Conservation (phyloP, 2,888 invertebrate species). For the Drosophila formosana region DNA sequence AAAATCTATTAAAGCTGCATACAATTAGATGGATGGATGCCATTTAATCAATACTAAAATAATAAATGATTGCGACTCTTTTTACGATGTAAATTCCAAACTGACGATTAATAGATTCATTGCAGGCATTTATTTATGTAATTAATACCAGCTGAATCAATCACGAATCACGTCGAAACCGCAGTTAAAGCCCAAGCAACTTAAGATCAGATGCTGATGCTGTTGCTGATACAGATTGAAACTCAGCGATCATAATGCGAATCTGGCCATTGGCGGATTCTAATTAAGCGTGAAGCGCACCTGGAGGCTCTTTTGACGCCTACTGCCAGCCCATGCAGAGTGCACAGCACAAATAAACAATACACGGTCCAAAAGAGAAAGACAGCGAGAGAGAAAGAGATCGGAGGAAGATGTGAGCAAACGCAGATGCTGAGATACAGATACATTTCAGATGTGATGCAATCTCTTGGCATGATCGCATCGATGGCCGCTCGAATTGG, state of each 20-base stretch:
- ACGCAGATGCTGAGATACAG: slow-evolving; percentile 15
- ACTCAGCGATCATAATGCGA: slow-evolving; percentile 26
- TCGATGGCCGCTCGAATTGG: slow-evolving; percentile 65
- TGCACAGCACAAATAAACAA: slow-evolving; percentile 3
- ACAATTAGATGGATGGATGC: slow-evolving; percentile 1
- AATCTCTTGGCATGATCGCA: slow-evolving; percentile 39
- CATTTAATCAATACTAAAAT: slow-evolving; percentile 5
- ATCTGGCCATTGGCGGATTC: slow-evolving; percentile 69
- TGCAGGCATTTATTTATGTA: slow-evolving; percentile 34
- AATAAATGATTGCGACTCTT: slow-evolving; percentile 1
- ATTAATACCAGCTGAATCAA: slow-evolving; percentile 62
- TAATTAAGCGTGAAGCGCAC: slow-evolving; percentile 85
- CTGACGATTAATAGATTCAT: slow-evolving; percentile 51
- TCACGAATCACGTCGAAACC: slow-evolving; percentile 47
- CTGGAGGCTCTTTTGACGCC: slow-evolving; percentile 83
- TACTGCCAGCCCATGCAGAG: slow-evolving; percentile 45
- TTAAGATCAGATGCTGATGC: slow-evolving; percentile 21
- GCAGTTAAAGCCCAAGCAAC: slow-evolving; percentile 9
- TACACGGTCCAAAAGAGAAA: not conserved
- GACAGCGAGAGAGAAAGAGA: not conserved
- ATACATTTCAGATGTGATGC: slow-evolving; percentile 41
- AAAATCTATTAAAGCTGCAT: not conserved
- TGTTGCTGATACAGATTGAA: slow-evolving; percentile 18
- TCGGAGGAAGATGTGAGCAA: slow-evolving; percentile 9
- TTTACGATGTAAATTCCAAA: slow-evolving; percentile 39